Conservation (phyloP, 1,140 invertebrate species). For the Epicauta chinensis region DNA sequence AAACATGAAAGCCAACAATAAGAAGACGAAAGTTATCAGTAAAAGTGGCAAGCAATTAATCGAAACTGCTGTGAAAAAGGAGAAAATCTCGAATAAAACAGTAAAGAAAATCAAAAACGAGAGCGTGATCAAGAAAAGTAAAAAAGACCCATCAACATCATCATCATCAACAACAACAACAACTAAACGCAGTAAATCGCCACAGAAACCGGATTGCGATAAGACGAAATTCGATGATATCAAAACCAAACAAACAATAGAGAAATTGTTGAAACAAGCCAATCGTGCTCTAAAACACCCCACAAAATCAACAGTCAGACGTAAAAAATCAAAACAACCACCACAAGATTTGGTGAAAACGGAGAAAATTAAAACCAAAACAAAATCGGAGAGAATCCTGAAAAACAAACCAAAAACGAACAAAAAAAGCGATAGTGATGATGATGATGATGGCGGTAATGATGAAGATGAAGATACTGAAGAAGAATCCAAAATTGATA, state of each 20-base stretch:
- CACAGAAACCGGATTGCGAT: not conserved
- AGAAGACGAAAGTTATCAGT: no score
- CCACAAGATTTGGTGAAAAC: constrained; percentile 1
- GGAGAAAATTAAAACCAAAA: constrained; percentile 5
- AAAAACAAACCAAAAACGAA: constrained; percentile 22
- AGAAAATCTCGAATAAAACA: not conserved
- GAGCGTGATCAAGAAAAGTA: not conserved
- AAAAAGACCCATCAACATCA: not conserved
- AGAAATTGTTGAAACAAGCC: constrained; percentile 23
- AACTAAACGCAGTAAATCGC: not conserved
- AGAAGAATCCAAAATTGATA: constrained; percentile 25
- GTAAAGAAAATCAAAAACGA: constrained; percentile 10
- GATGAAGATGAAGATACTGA: constrained; percentile 21
- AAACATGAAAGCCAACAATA: constrained; percentile 8
- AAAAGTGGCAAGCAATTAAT: no score
- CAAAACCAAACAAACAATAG: constrained; percentile 16
- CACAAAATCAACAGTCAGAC: constrained; percentile 8
- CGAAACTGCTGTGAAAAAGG: no score
- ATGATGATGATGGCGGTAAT: not conserved
- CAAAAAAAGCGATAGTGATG: constrained; percentile 1
- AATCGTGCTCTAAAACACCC: constrained; percentile 13
- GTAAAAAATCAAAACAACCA: constrained; percentile 6
- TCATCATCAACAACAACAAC: constrained; percentile 16
- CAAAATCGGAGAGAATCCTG: not conserved
- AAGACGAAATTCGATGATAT: constrained; percentile 3